These are phyloP conservation scores for Myotis davidii DNA, from an alignment of 2,113 vertebrate genomes.

Conservation along the genomic window DNA sequence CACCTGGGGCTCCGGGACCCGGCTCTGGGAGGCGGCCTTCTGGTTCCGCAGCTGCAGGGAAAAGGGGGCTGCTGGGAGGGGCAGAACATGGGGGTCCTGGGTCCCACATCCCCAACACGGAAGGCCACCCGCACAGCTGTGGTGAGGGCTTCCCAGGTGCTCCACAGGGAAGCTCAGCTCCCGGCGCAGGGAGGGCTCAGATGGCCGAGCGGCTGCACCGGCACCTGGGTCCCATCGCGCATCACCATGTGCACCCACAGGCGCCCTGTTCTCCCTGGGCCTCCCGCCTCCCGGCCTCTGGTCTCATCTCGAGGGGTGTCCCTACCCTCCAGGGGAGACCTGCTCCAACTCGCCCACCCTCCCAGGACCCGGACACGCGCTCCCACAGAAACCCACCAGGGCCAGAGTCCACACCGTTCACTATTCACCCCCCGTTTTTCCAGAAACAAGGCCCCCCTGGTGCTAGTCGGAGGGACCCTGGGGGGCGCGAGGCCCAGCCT, in stretches of 20 bases:
- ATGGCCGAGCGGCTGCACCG: fast-evolving
- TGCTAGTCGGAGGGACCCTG: neutral
- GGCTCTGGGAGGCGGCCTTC: slow-evolving; percentile 79
- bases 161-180: neutral
- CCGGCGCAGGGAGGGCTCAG: neutral
- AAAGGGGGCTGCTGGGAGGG: neutral
- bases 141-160: neutral
- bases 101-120: neutral
- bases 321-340: neutral
- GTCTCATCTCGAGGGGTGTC: neutral
- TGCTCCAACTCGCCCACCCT: no score
- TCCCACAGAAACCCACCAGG: neutral
- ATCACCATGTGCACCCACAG: neutral
- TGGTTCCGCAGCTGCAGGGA: slow-evolving; percentile 80
- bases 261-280: fast-evolving
- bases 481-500: neutral
- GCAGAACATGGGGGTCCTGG: fast-evolving
- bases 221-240: neutral
- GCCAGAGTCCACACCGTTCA: fast-evolving
- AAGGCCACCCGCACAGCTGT: neutral
- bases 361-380: neutral
- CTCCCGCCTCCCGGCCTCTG: neutral
- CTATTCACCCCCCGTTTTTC: neutral
- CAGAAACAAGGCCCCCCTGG: neutral
- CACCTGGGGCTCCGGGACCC: slow-evolving; percentile 69